These are phyloP conservation scores for Acholoe squamosa DNA, from an alignment of 2,888 invertebrate genomes.

Conservation along the genomic window DNA sequence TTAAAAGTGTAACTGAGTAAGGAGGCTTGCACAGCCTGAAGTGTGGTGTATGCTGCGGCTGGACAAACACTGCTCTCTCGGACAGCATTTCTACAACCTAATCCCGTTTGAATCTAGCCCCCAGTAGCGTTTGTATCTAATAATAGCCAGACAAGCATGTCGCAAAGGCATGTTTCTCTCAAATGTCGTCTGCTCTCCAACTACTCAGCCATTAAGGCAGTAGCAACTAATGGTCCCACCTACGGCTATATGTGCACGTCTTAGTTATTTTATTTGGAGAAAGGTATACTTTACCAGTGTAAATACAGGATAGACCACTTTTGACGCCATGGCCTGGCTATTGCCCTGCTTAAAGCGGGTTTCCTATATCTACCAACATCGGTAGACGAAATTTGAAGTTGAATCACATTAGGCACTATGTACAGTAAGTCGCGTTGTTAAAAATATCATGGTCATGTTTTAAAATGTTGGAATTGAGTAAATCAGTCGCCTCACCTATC, in stretches of 20 bases:
- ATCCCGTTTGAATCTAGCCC: neutral
- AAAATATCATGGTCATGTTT: no score
- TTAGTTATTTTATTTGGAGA: no score
- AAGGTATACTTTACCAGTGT: no score
- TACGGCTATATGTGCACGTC: neutral
- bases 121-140: neutral
- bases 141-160: neutral
- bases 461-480: no score
- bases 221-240: neutral
- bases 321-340: no score
- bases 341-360: no score
- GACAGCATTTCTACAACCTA: neutral
- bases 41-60: neutral
- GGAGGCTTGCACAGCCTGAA: neutral
- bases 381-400: no score
- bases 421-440: no score
- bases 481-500: no score
- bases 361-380: no score
- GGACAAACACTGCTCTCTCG: neutral
- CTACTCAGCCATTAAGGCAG: neutral
- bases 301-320: no score
- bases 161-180: neutral
- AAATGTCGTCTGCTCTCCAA: neutral
- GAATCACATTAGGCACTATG: no score
- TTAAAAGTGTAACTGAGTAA: conserved; percentile 3